phyloP scores from a whole-genome alignment of 2,888 invertebrate species.

The Netelia virgata region DNA sequence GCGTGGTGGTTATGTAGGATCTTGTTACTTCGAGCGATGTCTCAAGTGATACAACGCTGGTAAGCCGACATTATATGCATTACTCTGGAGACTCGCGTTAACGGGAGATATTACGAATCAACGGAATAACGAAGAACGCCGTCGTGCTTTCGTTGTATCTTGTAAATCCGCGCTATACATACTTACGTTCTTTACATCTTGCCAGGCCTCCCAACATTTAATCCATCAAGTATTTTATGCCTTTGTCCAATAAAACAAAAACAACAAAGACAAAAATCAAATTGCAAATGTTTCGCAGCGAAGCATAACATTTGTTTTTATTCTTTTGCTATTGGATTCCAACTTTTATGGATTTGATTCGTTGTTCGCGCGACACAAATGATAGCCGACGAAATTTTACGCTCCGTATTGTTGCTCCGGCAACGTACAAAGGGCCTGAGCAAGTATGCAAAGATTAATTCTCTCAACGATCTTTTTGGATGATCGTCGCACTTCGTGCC shows the following conservation, averaged over 20 bases:
- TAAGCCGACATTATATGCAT: constrained; percentile 78
- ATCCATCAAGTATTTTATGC: constrained; percentile 81
- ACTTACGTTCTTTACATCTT: constrained; percentile 81
- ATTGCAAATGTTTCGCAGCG: constrained; percentile 21
- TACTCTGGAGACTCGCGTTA: constrained; percentile 75
- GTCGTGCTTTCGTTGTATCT: constrained; percentile 72
- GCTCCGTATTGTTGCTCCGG: constrained; percentile 9
- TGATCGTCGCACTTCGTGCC: constrained; percentile 31
- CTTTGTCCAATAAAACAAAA: constrained; percentile 74
- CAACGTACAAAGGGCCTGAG: constrained; percentile 47
- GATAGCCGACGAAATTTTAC: constrained; percentile 17
- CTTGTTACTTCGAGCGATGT: constrained; percentile 97
- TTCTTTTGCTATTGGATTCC: constrained; percentile 48
- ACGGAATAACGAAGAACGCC: constrained; percentile 71
- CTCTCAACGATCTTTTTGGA: constrained; percentile 6
- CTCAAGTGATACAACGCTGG: constrained; percentile 91
- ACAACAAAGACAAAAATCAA: background rate
- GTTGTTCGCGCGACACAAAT: constrained; percentile 12
- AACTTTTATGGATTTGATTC: constrained; percentile 10
- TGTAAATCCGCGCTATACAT: constrained; percentile 79
- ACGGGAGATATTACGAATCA: constrained; percentile 74
- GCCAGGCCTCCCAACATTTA: constrained; percentile 81
- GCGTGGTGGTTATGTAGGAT: constrained; percentile 97
- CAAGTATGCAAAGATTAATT: constrained; percentile 53
- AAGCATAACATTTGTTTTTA: constrained; percentile 42